Conservation (phyloP, 2,113 vertebrate genomes). For the Dicentrarchus labrax region DNA sequence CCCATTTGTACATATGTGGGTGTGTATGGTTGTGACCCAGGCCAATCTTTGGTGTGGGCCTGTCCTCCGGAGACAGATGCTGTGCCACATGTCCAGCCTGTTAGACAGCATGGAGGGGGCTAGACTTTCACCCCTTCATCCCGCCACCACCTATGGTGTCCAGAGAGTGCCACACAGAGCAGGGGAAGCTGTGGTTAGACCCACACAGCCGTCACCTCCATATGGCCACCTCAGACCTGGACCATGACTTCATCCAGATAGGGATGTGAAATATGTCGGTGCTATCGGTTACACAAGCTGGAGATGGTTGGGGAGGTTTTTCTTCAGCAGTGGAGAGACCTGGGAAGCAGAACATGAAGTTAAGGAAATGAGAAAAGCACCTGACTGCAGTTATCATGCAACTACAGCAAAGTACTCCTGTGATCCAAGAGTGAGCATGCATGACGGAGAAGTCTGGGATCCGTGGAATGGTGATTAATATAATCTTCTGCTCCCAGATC, state of each 20-base stretch:
- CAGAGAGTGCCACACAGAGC: constrained; percentile 66
- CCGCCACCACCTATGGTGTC: constrained; percentile 64
- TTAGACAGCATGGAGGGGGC: constrained; percentile 73
- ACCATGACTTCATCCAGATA: constrained; percentile 34
- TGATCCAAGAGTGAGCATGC: constrained; percentile 9
- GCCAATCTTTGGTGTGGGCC: constrained; percentile 22
- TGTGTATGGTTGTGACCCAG: constrained; percentile 16
- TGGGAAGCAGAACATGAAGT: neutral
- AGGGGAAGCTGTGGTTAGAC: constrained; percentile 64
- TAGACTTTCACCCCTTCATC: constrained; percentile 62
- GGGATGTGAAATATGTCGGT: neutral
- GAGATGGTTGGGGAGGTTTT: neutral
- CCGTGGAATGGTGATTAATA: constrained; percentile 52
- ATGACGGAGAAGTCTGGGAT: neutral
- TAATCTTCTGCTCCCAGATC: constrained; percentile 88
- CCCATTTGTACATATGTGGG: neutral
- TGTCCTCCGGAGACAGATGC: constrained; percentile 75
- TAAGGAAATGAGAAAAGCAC: neutral
- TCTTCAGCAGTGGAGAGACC: neutral
- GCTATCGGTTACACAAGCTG: neutral
- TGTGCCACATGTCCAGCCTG: constrained; percentile 81
- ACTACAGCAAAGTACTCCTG: neutral
- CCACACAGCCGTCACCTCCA: constrained; percentile 73
- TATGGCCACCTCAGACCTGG: constrained; percentile 63
- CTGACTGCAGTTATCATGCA: neutral